A percentile compares a stretch with the other conserved stretches of the same genome.
These are phyloP conservation scores for Varroa destructor DNA, from an alignment of 1,140 invertebrate species.

Conservation along the genomic window DNA sequence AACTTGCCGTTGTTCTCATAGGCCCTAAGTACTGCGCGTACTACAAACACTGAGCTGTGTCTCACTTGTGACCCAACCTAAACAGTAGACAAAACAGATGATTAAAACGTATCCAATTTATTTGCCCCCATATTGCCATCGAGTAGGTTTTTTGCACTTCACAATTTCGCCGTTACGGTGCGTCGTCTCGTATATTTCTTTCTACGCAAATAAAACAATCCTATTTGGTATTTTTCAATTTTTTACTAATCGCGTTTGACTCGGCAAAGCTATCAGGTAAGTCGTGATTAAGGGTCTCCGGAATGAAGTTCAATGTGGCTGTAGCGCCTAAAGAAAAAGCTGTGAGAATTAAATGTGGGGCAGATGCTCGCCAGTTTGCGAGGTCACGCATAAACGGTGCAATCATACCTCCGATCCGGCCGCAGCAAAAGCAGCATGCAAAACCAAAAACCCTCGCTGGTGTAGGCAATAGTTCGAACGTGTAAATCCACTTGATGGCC, in stretches of 20 bases:
- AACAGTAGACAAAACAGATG: no score
- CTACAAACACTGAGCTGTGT: no score
- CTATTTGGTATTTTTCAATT: background rate
- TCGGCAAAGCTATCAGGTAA: slow-evolving; percentile 13
- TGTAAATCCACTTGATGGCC: slow-evolving; percentile 22
- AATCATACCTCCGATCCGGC: slow-evolving; percentile 8
- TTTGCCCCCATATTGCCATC: no score
- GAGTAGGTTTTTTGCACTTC: no score
- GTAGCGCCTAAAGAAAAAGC: background rate
- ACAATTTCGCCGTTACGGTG: no score
- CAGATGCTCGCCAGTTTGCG: background rate
- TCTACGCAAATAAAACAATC: no score
- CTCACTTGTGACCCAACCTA: no score
- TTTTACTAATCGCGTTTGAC: background rate
- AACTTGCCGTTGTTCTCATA: no score
- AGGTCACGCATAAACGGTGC: slow-evolving; percentile 24
- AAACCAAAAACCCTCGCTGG: slow-evolving; percentile 3
- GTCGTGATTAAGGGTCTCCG: slow-evolving; percentile 5
- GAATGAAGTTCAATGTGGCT: background rate
- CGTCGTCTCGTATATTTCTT: no score
- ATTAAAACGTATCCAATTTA: no score
- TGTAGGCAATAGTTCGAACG: slow-evolving; percentile 17
- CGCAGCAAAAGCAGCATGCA: slow-evolving; percentile 20
- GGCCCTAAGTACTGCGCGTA: no score
- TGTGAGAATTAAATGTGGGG: background rate